Base-by-base conservation (phyloP, 2,113 vertebrate genomes). In the Psittacula cyanocephala region DNA sequence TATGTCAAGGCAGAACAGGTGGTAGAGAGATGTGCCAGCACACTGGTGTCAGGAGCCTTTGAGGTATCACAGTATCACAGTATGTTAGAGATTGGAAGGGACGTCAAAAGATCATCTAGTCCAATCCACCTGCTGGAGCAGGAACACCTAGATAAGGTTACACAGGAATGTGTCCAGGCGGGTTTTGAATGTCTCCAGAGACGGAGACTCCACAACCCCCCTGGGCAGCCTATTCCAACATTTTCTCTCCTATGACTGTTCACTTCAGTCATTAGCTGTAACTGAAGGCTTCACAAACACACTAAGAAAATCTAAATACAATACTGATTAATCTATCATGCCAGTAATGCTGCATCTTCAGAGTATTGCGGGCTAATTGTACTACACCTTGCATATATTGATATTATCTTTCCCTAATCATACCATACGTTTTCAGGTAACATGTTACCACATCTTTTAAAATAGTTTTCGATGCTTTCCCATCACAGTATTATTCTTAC, bases 11-110 rank as follows among this genome's bases (percentile, higher is more conserved):
- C 6, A 81, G 37, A 77, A 9, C 15, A 24, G 11, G 15, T 57
- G 24, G 13, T n/a, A n/a, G 0, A 47, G 41, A 43, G 18, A 28
- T 19, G 7, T 37, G 10, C 3, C 4, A 3, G 22, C 27, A 75
- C 17, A 35, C 7, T 63, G n/a, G 8, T 49, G 31, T 6, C 24
- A 75, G 14, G 11, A 86, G 11, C 13, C 47, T 60, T 62, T 25
- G 22, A 55, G 9, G 6, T 0, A 15, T n/a, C n/a, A n/a, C n/a
- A n/a, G n/a, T n/a, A n/a, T n/a, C n/a, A n/a, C n/a, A n/a, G n/a
- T n/a, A n/a, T n/a, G n/a, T n/a, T n/a, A n/a, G n/a, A n/a, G n/a
- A n/a, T n/a, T n/a, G n/a, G n/a, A n/a, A n/a, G n/a, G n/a, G n/a
- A n/a, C n/a, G n/a, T n/a, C n/a, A n/a, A n/a, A n/a, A n/a, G n/a